These are phyloP conservation scores for Erebia ligea DNA, from an alignment of 2,888 invertebrate genomes.

Conservation along the genomic window DNA sequence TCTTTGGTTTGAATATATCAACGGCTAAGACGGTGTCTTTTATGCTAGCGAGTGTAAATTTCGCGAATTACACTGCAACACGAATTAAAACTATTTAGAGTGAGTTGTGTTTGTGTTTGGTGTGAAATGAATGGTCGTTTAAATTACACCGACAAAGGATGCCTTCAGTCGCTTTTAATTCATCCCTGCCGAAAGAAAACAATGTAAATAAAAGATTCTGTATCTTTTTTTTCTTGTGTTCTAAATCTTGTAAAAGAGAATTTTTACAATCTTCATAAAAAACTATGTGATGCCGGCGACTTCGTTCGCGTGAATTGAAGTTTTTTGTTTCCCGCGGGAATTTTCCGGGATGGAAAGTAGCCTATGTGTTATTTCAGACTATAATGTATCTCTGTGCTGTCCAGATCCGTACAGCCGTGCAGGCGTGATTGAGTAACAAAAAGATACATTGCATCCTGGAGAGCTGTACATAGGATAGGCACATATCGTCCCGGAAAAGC, in stretches of 20 bases:
- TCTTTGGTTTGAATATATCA: constrained; percentile 6
- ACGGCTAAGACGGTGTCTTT: constrained; percentile 29
- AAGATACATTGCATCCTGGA: too few relatives aligned
- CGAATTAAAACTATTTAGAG: constrained; percentile 33
- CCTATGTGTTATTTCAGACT: too few relatives aligned
- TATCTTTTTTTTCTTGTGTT: background rate
- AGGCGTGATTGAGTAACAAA: too few relatives aligned
- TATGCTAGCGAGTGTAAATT: constrained; percentile 36
- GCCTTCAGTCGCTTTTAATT: background rate
- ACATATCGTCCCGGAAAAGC: too few relatives aligned
- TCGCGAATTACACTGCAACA: constrained; percentile 31
- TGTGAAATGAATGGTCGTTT: constrained; percentile 1
- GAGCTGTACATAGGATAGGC: too few relatives aligned
- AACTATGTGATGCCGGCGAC: too few relatives aligned
- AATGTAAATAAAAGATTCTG: background rate
- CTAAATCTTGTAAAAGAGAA: background rate
- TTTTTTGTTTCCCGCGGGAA: too few relatives aligned
- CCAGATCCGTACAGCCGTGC: too few relatives aligned
- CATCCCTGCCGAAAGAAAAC: constrained; percentile 3
- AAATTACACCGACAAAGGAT: constrained; percentile 1
- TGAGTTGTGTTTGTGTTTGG: constrained; percentile 11
- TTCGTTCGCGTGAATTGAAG: too few relatives aligned
- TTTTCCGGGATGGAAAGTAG: too few relatives aligned
- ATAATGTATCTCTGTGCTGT: too few relatives aligned
- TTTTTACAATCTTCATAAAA: too few relatives aligned